These are phyloP conservation scores for Leptopilina boulardi DNA, from an alignment of 1,140 invertebrate species.

Conservation along the genomic window DNA sequence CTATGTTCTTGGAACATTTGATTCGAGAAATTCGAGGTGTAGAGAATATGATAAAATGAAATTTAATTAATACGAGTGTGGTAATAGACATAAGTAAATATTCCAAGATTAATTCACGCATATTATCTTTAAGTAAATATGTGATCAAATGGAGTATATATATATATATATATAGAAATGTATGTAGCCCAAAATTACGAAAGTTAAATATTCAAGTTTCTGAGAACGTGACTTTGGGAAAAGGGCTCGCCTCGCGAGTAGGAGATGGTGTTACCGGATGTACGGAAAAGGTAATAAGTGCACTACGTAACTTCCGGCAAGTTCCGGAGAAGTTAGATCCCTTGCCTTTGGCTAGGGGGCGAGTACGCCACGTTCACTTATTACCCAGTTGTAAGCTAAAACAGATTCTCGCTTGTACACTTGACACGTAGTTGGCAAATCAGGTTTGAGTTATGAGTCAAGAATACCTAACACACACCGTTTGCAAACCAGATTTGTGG, in stretches of 20 bases:
- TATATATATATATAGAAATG: background rate
- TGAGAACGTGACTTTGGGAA: conserved; percentile 50
- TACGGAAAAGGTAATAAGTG: conserved; percentile 49
- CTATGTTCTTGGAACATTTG: too few relatives aligned
- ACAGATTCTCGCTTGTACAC: conserved; percentile 35
- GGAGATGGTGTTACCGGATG: conserved; percentile 42
- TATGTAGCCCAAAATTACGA: conserved; percentile 40
- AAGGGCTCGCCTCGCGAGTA: conserved; percentile 39
- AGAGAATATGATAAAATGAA: background rate
- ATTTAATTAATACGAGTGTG: background rate
- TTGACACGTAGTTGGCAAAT: conserved; percentile 34
- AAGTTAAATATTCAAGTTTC: conserved; percentile 58
- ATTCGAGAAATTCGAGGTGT: background rate
- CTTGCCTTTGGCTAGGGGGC: conserved; percentile 37
- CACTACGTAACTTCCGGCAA: conserved; percentile 48
- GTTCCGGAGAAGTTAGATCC: conserved; percentile 47
- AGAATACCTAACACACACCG: conserved; percentile 27
- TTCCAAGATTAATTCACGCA: background rate
- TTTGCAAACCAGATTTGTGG: conserved; percentile 31
- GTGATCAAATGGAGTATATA: background rate
- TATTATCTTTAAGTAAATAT: conserved; percentile 13
- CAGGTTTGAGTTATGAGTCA: conserved; percentile 32
- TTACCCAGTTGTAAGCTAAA: conserved; percentile 26
- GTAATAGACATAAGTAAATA: background rate
- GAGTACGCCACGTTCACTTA: conserved; percentile 10